These are phyloP conservation scores for Agonum fuliginosum DNA, from an alignment of 2,888 invertebrate genomes.

Conservation along the genomic window DNA sequence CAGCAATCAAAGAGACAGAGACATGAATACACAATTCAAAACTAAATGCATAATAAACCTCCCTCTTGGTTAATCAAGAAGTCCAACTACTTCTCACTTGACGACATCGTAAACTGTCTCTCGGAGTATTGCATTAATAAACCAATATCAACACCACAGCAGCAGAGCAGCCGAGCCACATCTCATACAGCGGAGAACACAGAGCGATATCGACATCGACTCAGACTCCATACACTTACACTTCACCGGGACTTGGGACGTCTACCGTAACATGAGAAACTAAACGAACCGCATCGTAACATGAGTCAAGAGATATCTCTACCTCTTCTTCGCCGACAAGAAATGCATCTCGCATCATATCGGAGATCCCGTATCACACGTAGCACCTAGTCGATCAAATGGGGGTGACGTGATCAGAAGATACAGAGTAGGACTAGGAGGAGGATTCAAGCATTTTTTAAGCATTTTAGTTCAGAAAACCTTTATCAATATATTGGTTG, in stretches of 20 bases:
- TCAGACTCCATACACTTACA: too few species aligned
- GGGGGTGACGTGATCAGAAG: not conserved
- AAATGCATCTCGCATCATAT: constrained; percentile 15
- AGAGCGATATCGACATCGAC: too few species aligned
- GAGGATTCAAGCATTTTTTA: too few species aligned
- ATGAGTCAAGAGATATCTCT: constrained; percentile 6
- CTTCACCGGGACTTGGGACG: too few species aligned
- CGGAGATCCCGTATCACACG: not conserved
- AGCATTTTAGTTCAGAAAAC: too few species aligned
- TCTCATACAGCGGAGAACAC: too few species aligned
- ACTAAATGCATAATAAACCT: too few species aligned
- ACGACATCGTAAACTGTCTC: not conserved
- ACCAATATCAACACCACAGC: not conserved
- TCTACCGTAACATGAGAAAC: constrained; percentile 15
- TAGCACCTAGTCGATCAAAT: constrained; percentile 17
- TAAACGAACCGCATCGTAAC: constrained; percentile 2
- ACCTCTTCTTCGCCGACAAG: not conserved
- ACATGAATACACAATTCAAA: too few species aligned
- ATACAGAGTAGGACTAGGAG: too few species aligned
- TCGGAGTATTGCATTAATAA: constrained; percentile 4
- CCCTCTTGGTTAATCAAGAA: too few species aligned
- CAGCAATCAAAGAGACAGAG: too few species aligned
- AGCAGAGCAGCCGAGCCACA: not conserved
- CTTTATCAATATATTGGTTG: too few species aligned
- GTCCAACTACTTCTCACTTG: not conserved